Percentiles rank a stretch among this genome's conserved stretches.
Evolutionary conservation across 2,888 invertebrate species (phyloP).

Genomic region (Drosophila mimica): DNA sequence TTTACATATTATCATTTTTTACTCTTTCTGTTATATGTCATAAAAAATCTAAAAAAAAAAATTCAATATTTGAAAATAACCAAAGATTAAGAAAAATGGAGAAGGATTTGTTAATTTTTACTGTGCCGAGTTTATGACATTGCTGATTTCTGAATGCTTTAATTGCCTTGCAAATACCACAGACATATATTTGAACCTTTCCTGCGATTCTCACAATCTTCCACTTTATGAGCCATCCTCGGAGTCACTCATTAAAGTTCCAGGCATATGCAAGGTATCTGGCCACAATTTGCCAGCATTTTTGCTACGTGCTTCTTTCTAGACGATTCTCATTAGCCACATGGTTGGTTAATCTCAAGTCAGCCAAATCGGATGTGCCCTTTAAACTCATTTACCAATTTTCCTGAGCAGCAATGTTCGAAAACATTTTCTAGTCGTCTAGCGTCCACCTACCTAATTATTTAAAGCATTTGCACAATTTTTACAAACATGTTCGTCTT

Average conservation of each 20-base stretch:
- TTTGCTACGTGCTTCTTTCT: slow-evolving; percentile 7
- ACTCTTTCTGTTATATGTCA: no score
- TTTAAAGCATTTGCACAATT: slow-evolving; percentile 79
- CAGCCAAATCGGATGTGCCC: slow-evolving; percentile 29
- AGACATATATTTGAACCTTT: not conserved
- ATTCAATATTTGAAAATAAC: no score
- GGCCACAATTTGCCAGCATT: slow-evolving; percentile 22
- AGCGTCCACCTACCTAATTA: slow-evolving; percentile 79
- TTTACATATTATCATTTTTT: no score
- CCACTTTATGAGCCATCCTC: not conserved
- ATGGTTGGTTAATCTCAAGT: slow-evolving; percentile 37
- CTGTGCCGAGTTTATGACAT: not conserved
- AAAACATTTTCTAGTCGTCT: slow-evolving; percentile 19
- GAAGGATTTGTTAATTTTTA: not conserved
- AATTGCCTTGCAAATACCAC: not conserved
- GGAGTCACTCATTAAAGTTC: slow-evolving; percentile 46
- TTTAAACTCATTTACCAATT: slow-evolving; percentile 51
- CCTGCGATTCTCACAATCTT: slow-evolving; percentile 5
- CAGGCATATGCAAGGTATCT: slow-evolving; percentile 20
- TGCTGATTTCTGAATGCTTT: not conserved
- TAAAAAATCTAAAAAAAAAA: no score
- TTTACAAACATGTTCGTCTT: slow-evolving; percentile 79
- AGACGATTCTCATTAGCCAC: slow-evolving; percentile 43
- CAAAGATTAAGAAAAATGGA: not conserved
- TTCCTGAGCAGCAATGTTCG: slow-evolving; percentile 21